Evolutionary conservation across 2,113 vertebrate genomes (phyloP), one percentile per base, ranked within the genome.

Genomic region (Ariopsis seemanni): DNA sequence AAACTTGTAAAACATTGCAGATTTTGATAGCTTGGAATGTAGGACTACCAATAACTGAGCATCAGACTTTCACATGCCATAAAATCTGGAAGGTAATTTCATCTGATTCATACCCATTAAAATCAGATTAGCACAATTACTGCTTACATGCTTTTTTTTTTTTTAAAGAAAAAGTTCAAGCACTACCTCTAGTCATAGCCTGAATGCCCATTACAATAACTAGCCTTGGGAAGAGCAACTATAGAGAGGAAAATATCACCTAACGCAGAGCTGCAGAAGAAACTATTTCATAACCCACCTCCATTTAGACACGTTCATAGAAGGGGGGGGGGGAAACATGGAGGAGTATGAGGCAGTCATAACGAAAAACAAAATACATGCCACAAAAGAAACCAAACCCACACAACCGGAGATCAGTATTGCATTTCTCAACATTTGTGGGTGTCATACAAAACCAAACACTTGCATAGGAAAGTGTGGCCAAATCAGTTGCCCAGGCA

Each of bases 301-400:
- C 30, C 12, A 55, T 71, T 69, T 69, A 5, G 4, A 84, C 63
- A 84, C 11, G 11, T 71, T 27, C 4, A 20, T 84, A 53, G 11
- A 42, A 42, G 42, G 42, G 42, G 42, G 42, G 42, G 42, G 42
- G 34, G 3, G 3, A 42, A 30, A 27, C 18, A 10, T 53, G n/a
- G 63, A 18, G 53, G 27, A 53, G n/a, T 48, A 50, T n/a, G 2
- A 34, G 75, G 55, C 57, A 34, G 34, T 60, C 30, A 74, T 65
- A 42, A 74, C 14, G 14, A 12, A 60, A n/a, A 34, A 65, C 62
- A 53, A 58, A 0, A 62, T 7, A 50, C 14, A 62, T 15, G 25
- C 55, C 17, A 85, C 34, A 25, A 25, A 79, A 65, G 48, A 85
- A 65, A 52, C 58, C 48, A 77, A 75, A 77, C 22, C 72, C 75